Evolutionary conservation across 2,888 invertebrate genomes (phyloP), one percentile per base, ranked within the genome.

Genomic region (Halocaridina rubra): DNA sequence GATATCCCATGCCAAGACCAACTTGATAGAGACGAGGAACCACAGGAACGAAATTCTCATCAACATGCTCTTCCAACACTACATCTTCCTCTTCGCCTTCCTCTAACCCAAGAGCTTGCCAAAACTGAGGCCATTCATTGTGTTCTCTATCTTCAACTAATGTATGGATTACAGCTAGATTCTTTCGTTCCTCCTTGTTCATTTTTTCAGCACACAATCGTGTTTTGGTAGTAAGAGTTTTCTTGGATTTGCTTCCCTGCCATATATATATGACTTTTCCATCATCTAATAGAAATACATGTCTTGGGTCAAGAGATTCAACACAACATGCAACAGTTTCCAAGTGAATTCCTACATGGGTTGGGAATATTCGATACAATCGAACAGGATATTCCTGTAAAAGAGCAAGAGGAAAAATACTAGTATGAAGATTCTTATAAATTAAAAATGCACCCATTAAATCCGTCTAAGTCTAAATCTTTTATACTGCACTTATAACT

Each of bases 171-270:
- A 98, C 98, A 0, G 98, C 95, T 90, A 96, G 96, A 90, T 97
- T 97, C 91, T 99, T 99, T 24, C 99, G 93, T 91, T 99, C 99
- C 90, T 98, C 97, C 91, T 99, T 99, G 91, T 98, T 99, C 84
- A 99, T 97, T 91, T 99, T 99, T 91, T 99, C 99, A 2, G 98
- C 96, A 93, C 99, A 94, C 16, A 99, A 92, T 79, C 98, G 93
- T 0, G 95, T 94, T 90, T 96, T 97, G 0, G 97, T 97, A 90
- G 96, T 96, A 0, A 97, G 91, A 0, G 97, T 97, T 90, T 96
- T 97, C 84, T 90, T 90, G 8, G 88, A 86, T 32, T 86, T 88
- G 53, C 61, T 57, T 13, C 89, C 89, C 57, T 88, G 88, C 89
- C 89, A 89, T 19, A 89, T 88, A 67, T 80, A 88, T 19, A 89